phyloP scores from a whole-genome alignment of 1,140 invertebrate genomes.

The Episyrphus balteatus region DNA sequence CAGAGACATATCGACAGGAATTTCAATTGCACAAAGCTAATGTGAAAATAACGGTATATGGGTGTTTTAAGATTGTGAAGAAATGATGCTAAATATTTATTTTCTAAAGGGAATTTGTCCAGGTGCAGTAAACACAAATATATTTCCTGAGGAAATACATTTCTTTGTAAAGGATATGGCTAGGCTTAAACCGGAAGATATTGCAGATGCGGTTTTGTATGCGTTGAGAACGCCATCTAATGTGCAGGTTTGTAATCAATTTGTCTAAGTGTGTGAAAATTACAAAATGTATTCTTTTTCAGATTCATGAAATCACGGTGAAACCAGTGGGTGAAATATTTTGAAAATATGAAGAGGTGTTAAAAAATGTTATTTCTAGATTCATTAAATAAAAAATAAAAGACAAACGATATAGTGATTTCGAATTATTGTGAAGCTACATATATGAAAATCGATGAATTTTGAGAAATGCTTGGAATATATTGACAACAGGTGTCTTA shows the following conservation, averaged over 20 bases:
- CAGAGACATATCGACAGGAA: slow-evolving; percentile 48
- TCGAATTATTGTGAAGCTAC: too few species aligned
- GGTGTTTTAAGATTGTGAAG: slow-evolving; percentile 16
- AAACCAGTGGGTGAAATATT: slow-evolving; percentile 36
- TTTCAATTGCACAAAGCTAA: slow-evolving; percentile 41
- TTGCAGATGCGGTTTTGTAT: slow-evolving; percentile 48
- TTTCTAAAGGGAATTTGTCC: slow-evolving; percentile 42
- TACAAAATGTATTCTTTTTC: slow-evolving; percentile 8
- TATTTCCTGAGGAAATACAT: slow-evolving; percentile 34
- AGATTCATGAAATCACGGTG: slow-evolving; percentile 37
- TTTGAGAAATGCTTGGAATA: too few species aligned
- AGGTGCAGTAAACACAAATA: slow-evolving; percentile 47
- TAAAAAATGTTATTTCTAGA: not conserved
- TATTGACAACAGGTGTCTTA: too few species aligned
- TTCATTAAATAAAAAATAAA: too few species aligned
- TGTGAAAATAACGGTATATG: slow-evolving; percentile 45
- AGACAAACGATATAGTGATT: too few species aligned
- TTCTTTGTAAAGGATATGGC: slow-evolving; percentile 27
- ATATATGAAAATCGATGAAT: too few species aligned
- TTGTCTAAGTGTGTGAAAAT: not conserved
- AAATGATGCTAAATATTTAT: too few species aligned
- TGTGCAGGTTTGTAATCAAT: slow-evolving; percentile 39
- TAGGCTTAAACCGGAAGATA: slow-evolving; percentile 36
- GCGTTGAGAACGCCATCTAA: slow-evolving; percentile 45
- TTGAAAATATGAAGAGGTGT: slow-evolving; percentile 11